Evolutionary conservation across 1,140 invertebrate genomes (phyloP), one percentile per base, ranked within the genome.

Genomic region (Leptinotarsa defecta): DNA sequence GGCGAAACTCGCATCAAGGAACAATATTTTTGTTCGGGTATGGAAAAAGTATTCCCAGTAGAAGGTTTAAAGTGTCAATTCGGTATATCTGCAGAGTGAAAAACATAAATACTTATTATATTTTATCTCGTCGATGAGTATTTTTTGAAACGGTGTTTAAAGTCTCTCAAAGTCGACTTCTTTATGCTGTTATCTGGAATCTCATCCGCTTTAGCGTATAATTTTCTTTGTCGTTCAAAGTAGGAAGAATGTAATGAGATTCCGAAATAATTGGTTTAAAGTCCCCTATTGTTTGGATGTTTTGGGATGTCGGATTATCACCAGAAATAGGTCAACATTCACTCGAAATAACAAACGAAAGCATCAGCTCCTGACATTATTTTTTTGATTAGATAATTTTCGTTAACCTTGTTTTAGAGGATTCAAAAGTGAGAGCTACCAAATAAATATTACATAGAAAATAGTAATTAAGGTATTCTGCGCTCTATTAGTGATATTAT

Each of bases 201-300:
- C 27, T 65, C 4, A 20, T 65, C 64, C 64, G 4, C 20, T 65
- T 65, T 24, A 5, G n/a, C 20, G 64, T 15, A 57, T 65, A 34
- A 65, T 65, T 24, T 62, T 34, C 64, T 20, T 65, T 65, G 64
- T 65, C 64, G 15, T 34, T 65, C 20, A 34, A 65, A 65, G 64
- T 24, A 65, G 64, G 64, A 20, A 20, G 64, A 65, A 65, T 22
- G 64, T 65, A 22, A 65, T 65, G 64, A 34, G 64, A 65, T 65
- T 65, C 27, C 64, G 13, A 22, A 19, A 34, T 65, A 65, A 65
- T 65, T 65, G 64, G 17, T 65, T 65, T 34, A 65, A 65, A 4
- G 22, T 65, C 64, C 27, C 20, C 13, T 19, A 19, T 65, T 17
- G 15, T 65, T 65, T 0, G 64, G 11, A 13, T n/a, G 64, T 22